A percentile compares a stretch with the other conserved stretches of the same genome.
Conservation (phyloP, 1,140 invertebrate genomes). For the Drosophila repleta region DNA sequence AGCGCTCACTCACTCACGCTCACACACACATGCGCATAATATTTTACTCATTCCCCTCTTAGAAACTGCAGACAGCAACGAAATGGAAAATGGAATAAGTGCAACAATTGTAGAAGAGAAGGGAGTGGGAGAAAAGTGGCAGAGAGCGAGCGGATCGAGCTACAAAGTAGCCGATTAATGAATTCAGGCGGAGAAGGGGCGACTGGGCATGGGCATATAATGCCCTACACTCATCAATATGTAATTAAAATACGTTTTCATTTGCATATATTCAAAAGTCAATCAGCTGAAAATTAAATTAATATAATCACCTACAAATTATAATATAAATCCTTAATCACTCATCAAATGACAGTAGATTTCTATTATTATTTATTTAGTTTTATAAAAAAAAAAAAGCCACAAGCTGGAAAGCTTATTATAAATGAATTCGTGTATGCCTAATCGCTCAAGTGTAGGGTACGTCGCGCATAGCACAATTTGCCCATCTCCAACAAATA, state of each 20-base stretch:
- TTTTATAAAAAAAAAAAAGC: not conserved
- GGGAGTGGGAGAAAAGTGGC: constrained; percentile 14
- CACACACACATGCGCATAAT: constrained; percentile 9
- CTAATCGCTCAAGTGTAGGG: constrained; percentile 16
- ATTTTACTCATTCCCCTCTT: constrained; percentile 35
- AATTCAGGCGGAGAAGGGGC: constrained; percentile 24
- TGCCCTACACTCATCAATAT: constrained; percentile 15
- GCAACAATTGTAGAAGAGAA: constrained; percentile 49
- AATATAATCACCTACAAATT: too few species aligned
- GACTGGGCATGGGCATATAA: not conserved
- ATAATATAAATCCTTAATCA: not conserved
- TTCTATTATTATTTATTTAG: not conserved
- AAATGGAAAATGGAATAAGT: constrained; percentile 60
- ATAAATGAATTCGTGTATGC: not conserved
- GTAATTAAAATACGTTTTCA: not conserved
- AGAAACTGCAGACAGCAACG: constrained; percentile 37
- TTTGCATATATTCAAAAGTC: not conserved
- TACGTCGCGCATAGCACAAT: constrained; percentile 19
- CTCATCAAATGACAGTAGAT: not conserved
- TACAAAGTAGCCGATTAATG: constrained; percentile 48
- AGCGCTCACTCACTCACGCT: not conserved
- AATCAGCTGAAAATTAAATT: too few species aligned
- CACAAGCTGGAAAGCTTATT: not conserved
- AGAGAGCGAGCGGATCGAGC: constrained; percentile 5
- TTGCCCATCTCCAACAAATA: constrained; percentile 32